phyloP scores from a whole-genome alignment of 2,113 vertebrate species.

The Patagioenas fasciata region DNA sequence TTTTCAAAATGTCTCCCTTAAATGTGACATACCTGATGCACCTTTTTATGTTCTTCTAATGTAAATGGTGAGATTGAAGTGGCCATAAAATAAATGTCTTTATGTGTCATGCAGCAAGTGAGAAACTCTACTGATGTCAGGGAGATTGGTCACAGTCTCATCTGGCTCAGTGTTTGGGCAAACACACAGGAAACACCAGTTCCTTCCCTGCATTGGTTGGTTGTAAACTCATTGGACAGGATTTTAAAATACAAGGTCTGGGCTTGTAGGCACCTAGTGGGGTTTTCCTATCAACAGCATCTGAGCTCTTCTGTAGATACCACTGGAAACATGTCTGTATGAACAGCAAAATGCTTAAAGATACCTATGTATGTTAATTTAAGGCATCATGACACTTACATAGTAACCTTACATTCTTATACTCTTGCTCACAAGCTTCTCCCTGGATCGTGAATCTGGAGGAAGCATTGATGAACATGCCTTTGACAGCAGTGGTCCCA shows the following conservation, averaged over 20 bases:
- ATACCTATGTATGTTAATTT: background rate
- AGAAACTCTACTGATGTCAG: background rate
- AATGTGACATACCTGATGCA: background rate
- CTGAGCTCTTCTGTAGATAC: background rate
- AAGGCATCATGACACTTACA: background rate
- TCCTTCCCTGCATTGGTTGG: background rate
- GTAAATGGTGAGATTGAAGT: background rate
- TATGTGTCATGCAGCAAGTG: background rate
- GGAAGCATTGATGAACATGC: rapidly evolving
- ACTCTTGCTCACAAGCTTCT: background rate
- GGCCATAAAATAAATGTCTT: background rate
- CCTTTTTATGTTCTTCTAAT: background rate
- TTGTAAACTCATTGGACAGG: background rate
- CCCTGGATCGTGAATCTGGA: rapidly evolving
- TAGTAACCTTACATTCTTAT: background rate
- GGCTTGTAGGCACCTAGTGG: background rate
- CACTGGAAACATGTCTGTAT: background rate
- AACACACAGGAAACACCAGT: background rate
- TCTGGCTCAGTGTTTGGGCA: background rate
- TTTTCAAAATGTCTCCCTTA: background rate
- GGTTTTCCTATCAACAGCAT: background rate
- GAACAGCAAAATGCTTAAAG: background rate
- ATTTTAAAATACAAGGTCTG: background rate
- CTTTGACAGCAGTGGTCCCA: background rate
- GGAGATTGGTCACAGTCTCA: background rate